These are phyloP conservation scores for Natator depressus DNA, from an alignment of 2,113 vertebrate species.

Conservation along the genomic window DNA sequence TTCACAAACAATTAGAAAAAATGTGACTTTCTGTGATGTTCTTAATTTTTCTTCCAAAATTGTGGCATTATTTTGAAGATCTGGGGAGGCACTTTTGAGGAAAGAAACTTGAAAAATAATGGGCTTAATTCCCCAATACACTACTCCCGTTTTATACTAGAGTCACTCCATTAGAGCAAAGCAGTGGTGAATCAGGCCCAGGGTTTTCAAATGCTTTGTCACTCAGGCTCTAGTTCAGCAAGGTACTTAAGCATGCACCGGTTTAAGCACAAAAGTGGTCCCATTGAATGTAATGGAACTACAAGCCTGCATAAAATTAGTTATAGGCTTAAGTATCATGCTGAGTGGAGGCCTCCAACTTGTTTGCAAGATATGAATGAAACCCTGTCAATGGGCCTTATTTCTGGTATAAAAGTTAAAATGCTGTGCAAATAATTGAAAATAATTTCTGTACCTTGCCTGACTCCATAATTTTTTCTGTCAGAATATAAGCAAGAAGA, in stretches of 20 bases:
- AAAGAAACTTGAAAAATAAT: background rate
- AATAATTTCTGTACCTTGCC: background rate
- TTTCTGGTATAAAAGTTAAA: background rate
- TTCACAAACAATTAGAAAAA: background rate
- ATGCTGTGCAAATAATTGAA: background rate
- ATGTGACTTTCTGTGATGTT: background rate
- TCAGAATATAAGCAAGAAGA: background rate
- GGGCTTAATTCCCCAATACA: background rate
- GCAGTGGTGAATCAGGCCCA: background rate
- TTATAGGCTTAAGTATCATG: background rate
- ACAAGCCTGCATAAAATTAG: background rate
- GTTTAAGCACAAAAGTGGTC: background rate
- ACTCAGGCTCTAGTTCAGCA: background rate
- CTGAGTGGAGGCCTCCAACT: background rate
- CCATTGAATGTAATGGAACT: background rate
- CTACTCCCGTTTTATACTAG: background rate
- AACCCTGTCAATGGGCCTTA: background rate
- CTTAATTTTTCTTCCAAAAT: constrained; percentile 15
- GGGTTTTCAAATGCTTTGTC: background rate
- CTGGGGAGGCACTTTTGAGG: background rate
- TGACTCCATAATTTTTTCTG: background rate
- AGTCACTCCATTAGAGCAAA: background rate
- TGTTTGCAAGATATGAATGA: background rate
- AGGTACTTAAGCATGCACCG: background rate
- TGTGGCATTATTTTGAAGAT: background rate